Evolutionary conservation across 2,113 vertebrate genomes (phyloP).

Genomic region (Polypterus bichir): DNA sequence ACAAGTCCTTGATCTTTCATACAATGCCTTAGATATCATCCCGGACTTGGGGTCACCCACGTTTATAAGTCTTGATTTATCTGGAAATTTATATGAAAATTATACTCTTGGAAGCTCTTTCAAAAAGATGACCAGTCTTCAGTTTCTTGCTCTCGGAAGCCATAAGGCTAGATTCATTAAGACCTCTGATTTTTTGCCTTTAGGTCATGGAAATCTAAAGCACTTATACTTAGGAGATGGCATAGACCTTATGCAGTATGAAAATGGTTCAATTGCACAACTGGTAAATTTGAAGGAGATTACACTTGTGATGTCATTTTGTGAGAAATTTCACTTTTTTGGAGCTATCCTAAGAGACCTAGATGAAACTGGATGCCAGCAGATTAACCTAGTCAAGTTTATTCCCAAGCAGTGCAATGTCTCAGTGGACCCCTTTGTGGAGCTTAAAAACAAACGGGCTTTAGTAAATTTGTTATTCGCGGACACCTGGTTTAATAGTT

Average conservation of each 20-base stretch:
- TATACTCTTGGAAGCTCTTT: conserved; percentile 4
- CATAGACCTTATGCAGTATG: background rate
- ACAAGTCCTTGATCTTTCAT: background rate
- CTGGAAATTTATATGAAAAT: conserved; percentile 1
- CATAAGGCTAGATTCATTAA: background rate
- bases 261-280: background rate
- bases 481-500: conserved; percentile 4
- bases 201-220: background rate
- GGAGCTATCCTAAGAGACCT: background rate
- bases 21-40: background rate
- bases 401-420: background rate
- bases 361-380: background rate
- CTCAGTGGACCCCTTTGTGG: conserved; percentile 1
- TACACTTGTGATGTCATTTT: conserved; percentile 1
- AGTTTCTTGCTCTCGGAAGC: conserved; percentile 1
- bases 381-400: background rate
- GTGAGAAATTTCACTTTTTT: background rate
- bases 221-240: background rate
- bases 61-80: conserved; percentile 1
- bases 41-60: background rate
- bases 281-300: background rate
- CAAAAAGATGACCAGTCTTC: background rate
- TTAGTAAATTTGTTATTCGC: background rate
- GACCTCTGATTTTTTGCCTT: background rate
- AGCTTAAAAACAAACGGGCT: background rate